Evolutionary conservation across 2,888 invertebrate species (phyloP), one percentile per base, ranked within the genome.

Genomic region (Zhengitettix transpicula): DNA sequence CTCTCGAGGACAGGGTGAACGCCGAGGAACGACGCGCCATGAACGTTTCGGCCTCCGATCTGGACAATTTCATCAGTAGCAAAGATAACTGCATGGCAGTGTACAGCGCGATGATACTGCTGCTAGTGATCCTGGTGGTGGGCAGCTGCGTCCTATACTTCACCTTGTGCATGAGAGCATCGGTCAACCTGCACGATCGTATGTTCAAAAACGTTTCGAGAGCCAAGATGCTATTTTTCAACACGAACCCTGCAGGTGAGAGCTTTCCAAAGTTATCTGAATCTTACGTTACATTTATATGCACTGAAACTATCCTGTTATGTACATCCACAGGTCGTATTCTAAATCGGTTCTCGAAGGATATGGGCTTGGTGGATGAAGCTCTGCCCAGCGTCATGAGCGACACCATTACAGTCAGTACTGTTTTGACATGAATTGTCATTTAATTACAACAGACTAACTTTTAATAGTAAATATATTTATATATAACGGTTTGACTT

Each of bases 291-390:
- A 28, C 28, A 5, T n/a, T n/a, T n/a, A n/a, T n/a, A n/a, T 2
- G 28, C 28, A 5, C 28, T 28, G 28, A 28, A 28, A 28, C 7
- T 28, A 28, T 28, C 7, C 2, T 28, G 3, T 28, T 28, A 7
- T 51, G 3, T 54, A 14, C 5, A 3, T 17, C 15, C 53, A 85
- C 86, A 0, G 87, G 87, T 0, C 75, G 87, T 54, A 86, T 94
- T 66, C 75, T 94, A 54, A 93, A 93, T 74, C 77, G 94, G 40
- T 93, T 94, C 73, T 87, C 92, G 0, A 93, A 93, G 72, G 94
- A 94, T 68, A 85, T 91, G 78, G 91, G 80, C 70, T 78, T 71
- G 51, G 72, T 77, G 68, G 71, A 73, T 65, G 73, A 73, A 42
- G 63, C 68, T 52, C 65, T 74, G 12, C 69, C 69, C 10, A 58